Percentiles rank a stretch among this genome's conserved stretches.
These are phyloP conservation scores for Aleiodes sp. DNA, from an alignment of 1,140 invertebrate genomes.

Conservation along the genomic window DNA sequence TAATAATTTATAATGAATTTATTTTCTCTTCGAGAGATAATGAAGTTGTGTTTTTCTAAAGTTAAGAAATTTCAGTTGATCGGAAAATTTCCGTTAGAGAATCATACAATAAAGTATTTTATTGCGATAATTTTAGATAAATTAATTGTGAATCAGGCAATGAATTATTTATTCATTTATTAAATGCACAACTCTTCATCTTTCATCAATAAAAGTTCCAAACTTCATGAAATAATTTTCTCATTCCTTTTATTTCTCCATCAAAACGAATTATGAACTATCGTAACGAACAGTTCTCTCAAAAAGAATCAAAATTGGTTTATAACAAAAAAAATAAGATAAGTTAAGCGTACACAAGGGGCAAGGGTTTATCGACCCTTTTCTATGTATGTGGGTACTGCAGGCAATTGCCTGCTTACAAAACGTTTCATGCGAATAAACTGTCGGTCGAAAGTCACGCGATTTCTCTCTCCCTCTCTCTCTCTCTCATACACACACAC, in stretches of 20 bases:
- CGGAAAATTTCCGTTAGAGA: too few relatives aligned
- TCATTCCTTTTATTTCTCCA: too few relatives aligned
- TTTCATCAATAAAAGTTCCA: too few relatives aligned
- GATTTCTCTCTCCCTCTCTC: conserved; percentile 19
- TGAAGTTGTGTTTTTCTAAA: too few relatives aligned
- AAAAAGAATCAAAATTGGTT: background rate
- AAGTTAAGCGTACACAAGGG: conserved; percentile 1
- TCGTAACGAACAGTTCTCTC: background rate
- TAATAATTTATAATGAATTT: background rate
- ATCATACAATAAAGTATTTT: too few relatives aligned
- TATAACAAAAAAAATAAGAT: background rate
- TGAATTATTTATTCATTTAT: too few relatives aligned
- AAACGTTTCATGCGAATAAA: conserved; percentile 37
- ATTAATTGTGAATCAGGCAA: too few relatives aligned
- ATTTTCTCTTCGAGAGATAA: background rate
- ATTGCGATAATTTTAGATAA: too few relatives aligned
- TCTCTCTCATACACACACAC: background rate
- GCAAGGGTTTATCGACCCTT: conserved; percentile 38
- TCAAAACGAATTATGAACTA: too few relatives aligned
- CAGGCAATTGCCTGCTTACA: conserved; percentile 37
- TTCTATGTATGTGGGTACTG: background rate
- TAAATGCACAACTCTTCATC: too few relatives aligned
- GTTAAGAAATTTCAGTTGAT: too few relatives aligned
- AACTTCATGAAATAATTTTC: too few relatives aligned
- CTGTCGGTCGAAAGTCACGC: conserved; percentile 38